Conservation (phyloP, 2,888 invertebrate genomes). For the Tholera decimalis region DNA sequence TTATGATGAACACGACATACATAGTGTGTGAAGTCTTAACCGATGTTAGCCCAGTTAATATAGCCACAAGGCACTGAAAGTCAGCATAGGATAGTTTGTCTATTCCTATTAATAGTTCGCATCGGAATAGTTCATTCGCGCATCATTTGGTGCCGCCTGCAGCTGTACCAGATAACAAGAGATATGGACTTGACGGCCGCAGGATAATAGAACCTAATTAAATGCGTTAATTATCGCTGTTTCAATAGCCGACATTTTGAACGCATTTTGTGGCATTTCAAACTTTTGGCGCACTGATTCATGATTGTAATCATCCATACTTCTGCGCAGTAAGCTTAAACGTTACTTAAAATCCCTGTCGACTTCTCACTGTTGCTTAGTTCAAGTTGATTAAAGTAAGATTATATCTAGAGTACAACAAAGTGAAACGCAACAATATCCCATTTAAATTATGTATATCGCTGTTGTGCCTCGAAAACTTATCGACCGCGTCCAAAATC, state of each 20-base stretch:
- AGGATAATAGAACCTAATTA: slow-evolving; percentile 55
- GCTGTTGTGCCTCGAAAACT: slow-evolving; percentile 7
- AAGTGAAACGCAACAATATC: slow-evolving; percentile 19
- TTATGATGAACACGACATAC: slow-evolving; percentile 61
- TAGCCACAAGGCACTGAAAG: slow-evolving; percentile 13
- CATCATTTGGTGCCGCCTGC: slow-evolving; percentile 43
- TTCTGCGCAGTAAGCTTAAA: slow-evolving; percentile 11
- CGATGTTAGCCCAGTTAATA: slow-evolving; percentile 66
- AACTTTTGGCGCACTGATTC: slow-evolving; percentile 11
- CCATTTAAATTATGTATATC: slow-evolving; percentile 19
- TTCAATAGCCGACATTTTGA: slow-evolving; percentile 31
- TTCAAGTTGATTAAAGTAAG: slow-evolving; percentile 4
- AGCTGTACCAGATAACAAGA: slow-evolving; percentile 54
- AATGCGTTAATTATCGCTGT: slow-evolving; percentile 37
- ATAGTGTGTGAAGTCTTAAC: slow-evolving; percentile 72
- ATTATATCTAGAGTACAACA: slow-evolving; percentile 3
- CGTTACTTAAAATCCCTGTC: not conserved
- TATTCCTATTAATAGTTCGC: slow-evolving; percentile 51
- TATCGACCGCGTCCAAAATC: slow-evolving; percentile 49
- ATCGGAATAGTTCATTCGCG: slow-evolving; percentile 46
- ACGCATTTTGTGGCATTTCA: slow-evolving; percentile 30
- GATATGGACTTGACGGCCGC: slow-evolving; percentile 41
- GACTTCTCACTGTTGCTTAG: not conserved
- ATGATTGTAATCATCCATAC: not conserved
- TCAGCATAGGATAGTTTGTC: slow-evolving; percentile 28